Base-by-base conservation (phyloP, 2,113 vertebrate genomes). In the Hemiscyllium ocellatum region DNA sequence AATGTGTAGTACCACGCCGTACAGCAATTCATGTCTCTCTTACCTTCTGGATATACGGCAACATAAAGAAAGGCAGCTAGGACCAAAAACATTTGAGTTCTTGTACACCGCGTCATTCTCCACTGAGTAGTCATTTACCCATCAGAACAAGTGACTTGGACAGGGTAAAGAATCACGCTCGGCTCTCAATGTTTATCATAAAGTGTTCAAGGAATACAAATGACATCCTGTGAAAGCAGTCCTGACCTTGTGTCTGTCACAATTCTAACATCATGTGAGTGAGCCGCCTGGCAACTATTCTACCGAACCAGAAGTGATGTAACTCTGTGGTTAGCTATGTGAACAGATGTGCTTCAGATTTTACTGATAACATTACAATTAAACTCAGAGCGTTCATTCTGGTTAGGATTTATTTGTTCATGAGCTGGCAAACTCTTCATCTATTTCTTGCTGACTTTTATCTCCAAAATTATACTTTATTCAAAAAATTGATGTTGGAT, bases 301-400 rank as follows among this genome's bases (percentile, higher is more conserved):
- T 12, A 37, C 3, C 22, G 52, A 15, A 95, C 94, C 94, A 95
- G 94, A 95, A 95, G 68, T 95, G 94, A 95, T 24, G 69, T 52
- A 29, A 72, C 69, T 95, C 94, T 72, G 94, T 95, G 94, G 94
- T 95, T 95, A 95, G 68, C 52, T 95, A 12, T 76, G 68, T 50
- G 19, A 76, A 52, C 24, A 42, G 47, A 72, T 52, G n/a, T 72
- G 69, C 42, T 50, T 72, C 52, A 29, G 47, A 29, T 94, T 12
- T 72, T 19, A 50, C 17, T 72, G 68, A 26, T 95, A 76, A 95
- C 33, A 95, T 76, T 50, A 72, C 19, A 52, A 15, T 95, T 72
- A 17, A 50, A 95, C 26, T 70, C 47, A 47, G 26, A 3, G 26
- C 17, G 93, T 42, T 13, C 29, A 13, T 29, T 72, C 22, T 95